phyloP scores from a whole-genome alignment of 2,888 invertebrate genomes.

The Sycophila texana region DNA sequence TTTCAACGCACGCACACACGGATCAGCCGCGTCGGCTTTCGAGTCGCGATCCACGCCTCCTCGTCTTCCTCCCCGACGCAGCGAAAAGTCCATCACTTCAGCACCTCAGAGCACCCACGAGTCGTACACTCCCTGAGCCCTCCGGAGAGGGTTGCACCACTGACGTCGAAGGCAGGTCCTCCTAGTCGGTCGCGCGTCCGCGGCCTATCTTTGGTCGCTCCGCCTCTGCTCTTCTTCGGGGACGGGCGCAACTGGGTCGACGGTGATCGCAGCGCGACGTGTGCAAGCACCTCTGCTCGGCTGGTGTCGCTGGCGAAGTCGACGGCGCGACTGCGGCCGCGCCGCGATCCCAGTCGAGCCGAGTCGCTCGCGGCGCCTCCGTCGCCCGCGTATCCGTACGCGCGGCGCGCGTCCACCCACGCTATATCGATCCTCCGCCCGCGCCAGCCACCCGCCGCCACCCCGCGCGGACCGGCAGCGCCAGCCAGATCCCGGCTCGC shows the following conservation, averaged over 20 bases:
- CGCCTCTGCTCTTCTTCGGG: no score
- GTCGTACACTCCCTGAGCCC: background rate
- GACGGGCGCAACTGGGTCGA: background rate
- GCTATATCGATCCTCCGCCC: slow-evolving; percentile 74
- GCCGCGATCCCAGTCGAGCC: slow-evolving; percentile 4
- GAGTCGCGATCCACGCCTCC: no score
- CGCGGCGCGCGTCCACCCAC: slow-evolving; percentile 73
- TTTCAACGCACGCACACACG: no score
- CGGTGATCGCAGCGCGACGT: background rate
- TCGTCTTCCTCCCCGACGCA: no score
- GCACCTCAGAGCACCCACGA: no score
- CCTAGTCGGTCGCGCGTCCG: background rate
- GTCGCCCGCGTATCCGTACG: slow-evolving; percentile 35
- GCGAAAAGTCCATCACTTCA: no score
- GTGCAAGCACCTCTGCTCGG: background rate
- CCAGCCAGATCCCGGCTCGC: no score
- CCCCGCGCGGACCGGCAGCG: no score
- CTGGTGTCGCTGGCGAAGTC: slow-evolving; percentile 49
- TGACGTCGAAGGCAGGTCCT: slow-evolving; percentile 2
- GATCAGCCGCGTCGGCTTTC: no score
- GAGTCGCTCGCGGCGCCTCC: slow-evolving; percentile 24
- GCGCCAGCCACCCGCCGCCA: slow-evolving; percentile 1
- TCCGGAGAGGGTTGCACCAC: background rate
- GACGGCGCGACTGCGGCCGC: slow-evolving; percentile 44
- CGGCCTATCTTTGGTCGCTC: no score